These are phyloP conservation scores for Phylloscopus trochilus DNA, from an alignment of 2,113 vertebrate genomes.

Conservation along the genomic window DNA sequence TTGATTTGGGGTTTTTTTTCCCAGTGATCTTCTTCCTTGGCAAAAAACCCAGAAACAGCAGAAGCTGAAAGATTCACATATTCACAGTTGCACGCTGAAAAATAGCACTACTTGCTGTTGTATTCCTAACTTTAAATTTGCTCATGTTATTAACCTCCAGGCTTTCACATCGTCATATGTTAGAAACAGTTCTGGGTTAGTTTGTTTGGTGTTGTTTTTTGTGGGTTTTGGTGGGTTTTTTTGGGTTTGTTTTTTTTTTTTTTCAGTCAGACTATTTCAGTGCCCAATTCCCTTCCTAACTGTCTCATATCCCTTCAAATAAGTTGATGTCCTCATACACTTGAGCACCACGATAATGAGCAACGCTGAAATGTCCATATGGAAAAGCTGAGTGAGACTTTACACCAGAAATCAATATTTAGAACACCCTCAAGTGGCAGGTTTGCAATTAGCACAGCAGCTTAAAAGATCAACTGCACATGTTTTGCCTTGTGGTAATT, in stretches of 20 bases:
- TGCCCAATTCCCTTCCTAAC: not conserved
- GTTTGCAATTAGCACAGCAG: not conserved
- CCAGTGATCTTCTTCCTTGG: not conserved
- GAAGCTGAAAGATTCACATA: not conserved
- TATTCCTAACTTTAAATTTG: not conserved
- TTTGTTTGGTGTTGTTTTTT: rapidly evolving
- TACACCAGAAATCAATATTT: not conserved
- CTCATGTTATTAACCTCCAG: not conserved
- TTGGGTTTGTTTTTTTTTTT: not conserved
- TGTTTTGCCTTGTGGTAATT: not conserved
- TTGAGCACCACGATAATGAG: not conserved
- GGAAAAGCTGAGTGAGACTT: not conserved
- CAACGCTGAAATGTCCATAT: not conserved
- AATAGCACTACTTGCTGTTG: not conserved
- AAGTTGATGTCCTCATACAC: not conserved
- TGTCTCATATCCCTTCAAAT: not conserved
- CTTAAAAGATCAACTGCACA: not conserved
- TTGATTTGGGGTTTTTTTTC: not conserved
- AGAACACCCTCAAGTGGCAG: not conserved
- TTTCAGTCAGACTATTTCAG: not conserved
- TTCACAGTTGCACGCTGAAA: not conserved
- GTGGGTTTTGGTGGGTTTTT: too few relatives aligned
- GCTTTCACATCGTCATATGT: not conserved
- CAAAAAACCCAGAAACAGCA: not conserved
- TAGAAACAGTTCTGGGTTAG: not conserved